phyloP scores from a whole-genome alignment of 1,140 invertebrate species.

The Plectrocnemia conspersa region DNA sequence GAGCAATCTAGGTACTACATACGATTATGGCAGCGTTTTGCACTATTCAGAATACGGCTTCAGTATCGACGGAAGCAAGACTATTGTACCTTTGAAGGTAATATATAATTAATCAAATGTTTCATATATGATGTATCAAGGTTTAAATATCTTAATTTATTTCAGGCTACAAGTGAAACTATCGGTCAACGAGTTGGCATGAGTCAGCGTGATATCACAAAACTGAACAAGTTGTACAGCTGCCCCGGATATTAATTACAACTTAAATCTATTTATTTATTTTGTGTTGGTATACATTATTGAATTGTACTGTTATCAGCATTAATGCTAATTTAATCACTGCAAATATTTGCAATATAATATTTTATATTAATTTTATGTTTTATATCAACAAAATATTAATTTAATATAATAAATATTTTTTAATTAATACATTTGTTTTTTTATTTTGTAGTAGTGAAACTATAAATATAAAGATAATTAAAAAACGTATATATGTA shows the following conservation, averaged over 20 bases:
- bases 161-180: constrained; percentile 5
- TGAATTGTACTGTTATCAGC: no score
- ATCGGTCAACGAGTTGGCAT: neutral
- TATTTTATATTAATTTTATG: neutral
- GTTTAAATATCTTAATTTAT: neutral
- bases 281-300: neutral
- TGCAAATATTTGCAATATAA: neutral
- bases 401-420: no score
- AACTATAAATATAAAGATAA: no score
- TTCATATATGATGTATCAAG: no score
- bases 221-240: neutral
- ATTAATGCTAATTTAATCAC: no score
- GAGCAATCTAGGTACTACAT: constrained; percentile 58
- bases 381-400: no score
- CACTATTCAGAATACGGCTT: constrained; percentile 67
- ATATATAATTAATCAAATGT: no score
- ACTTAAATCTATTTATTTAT: no score
- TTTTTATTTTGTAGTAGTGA: no score
- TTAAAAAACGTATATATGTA: no score
- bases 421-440: no score
- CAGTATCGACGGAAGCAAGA: constrained; percentile 59
- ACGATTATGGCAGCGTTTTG: constrained; percentile 70
- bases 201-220: neutral
- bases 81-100: constrained; percentile 58
- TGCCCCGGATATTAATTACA: no score